Base-by-base conservation (phyloP, 2,797 vertebrate species). In the Melanotaenia boesemani region DNA sequence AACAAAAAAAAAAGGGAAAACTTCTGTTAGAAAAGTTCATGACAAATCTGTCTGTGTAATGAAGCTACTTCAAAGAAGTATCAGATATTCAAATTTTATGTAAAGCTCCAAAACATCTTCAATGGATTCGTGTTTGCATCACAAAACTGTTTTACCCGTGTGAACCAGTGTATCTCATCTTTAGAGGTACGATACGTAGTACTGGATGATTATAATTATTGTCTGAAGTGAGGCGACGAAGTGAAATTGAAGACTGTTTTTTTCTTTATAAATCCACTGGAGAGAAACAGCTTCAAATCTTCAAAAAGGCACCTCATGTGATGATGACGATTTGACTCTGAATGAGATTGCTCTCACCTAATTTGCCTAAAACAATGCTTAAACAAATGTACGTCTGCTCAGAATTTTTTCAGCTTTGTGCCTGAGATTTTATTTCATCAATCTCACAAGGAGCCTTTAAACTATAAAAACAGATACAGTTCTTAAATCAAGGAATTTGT, bases 341-440 rank as follows among this genome's bases (percentile, higher is more conserved):
- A 63, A 34, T 1, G 0, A 10, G 18, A 2, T 15, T 44, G 22
- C 24, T 81, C 85, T 80, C 69, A 63, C 77, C 76, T 13, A 3
- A 76, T 83, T 86, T 86, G 70, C 64, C 6, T 84, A 39, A 70
- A 72, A 24, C 10, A 30, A 48, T 2, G 26, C 18, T 15, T 64
- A 76, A 48, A 66, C 70, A 79, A 79, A 82, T 48, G 11, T 36
- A 0, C 18, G 32, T 70, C 60, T 58, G 39, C 22, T 34, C 2
- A 48, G n/a, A 20, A n/a, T 20, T 22, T 50, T 48, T 22, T n/a
- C 20, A n/a, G 22, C n/a, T 50, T 22, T 9, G 41, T 56, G 48
- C 32, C 30, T 63, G 61, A 24, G 22, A 76, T 67, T 81, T 66
- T 68, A 72, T 72, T 44, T 58, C 63, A 69, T 56, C 4, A 3